phyloP scores from a whole-genome alignment of 2,888 invertebrate species.

The Odontothrips loti region DNA sequence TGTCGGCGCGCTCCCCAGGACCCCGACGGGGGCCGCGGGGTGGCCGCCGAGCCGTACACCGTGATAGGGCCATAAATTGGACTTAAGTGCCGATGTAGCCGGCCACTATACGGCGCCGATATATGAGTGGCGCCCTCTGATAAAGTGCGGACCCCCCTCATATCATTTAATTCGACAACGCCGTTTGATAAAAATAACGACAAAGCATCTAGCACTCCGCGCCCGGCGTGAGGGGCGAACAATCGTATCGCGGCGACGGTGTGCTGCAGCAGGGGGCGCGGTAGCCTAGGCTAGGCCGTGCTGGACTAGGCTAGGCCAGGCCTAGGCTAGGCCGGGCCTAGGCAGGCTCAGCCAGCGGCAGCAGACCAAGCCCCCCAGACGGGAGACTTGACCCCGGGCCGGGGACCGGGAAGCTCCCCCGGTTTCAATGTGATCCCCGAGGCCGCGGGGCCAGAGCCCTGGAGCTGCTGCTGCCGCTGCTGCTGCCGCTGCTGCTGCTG shows the following conservation, averaged over 20 bases:
- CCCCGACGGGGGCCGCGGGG: not conserved
- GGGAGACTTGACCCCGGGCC: not conserved
- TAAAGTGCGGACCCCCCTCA: not conserved
- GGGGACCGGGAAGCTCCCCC: not conserved
- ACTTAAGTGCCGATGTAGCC: conserved; percentile 13
- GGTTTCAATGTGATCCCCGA: no score
- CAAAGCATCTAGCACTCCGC: not conserved
- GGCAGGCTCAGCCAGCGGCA: no score
- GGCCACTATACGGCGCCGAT: not conserved
- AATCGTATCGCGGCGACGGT: not conserved
- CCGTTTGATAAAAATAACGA: not conserved
- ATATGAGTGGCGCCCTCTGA: not conserved
- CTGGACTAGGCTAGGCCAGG: no score
- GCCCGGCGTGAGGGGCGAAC: not conserved
- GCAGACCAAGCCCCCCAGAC: no score
- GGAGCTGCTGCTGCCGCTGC: not conserved
- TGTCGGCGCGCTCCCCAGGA: not conserved
- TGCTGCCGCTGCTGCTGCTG: no score
- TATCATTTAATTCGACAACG: conserved; percentile 10
- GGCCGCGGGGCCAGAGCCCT: not conserved
- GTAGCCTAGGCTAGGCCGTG: no score
- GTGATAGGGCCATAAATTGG: conserved; percentile 19
- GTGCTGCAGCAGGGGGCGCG: no score
- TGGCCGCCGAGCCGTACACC: not conserved
- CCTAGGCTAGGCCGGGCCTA: no score